These are phyloP conservation scores for Austrolebias charrua DNA, from an alignment of 2,797 vertebrate species.

Conservation along the genomic window DNA sequence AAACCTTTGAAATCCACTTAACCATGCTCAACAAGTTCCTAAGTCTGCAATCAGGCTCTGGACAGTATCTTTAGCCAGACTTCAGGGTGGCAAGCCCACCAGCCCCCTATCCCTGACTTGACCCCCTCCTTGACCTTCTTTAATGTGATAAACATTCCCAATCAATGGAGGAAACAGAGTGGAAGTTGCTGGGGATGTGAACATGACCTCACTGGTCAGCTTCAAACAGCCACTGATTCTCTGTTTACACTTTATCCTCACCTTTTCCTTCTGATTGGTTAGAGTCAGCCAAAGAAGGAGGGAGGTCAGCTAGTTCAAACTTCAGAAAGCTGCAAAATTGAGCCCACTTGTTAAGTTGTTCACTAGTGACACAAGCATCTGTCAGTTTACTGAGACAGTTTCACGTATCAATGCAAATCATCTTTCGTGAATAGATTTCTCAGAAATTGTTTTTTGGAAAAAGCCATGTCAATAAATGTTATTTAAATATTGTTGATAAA, in stretches of 20 bases:
- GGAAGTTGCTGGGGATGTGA: slow-evolving; percentile 69
- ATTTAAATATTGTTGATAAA: too few species aligned
- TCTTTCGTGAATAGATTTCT: neutral
- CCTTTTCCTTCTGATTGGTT: slow-evolving; percentile 44
- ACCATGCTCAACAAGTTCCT: slow-evolving; percentile 49
- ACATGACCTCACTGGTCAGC: slow-evolving; percentile 64
- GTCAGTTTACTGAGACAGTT: neutral
- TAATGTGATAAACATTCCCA: slow-evolving; percentile 76
- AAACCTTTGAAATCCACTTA: slow-evolving; percentile 37
- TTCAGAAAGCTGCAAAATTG: slow-evolving; percentile 12
- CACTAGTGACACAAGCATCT: slow-evolving; percentile 1
- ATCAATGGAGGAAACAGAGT: slow-evolving; percentile 75
- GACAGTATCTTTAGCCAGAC: slow-evolving; percentile 62
- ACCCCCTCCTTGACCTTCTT: slow-evolving; percentile 69
- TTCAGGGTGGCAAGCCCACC: slow-evolving; percentile 47
- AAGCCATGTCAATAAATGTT: neutral
- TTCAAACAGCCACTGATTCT: slow-evolving; percentile 64
- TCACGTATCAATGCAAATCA: neutral
- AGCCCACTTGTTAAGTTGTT: slow-evolving; percentile 5
- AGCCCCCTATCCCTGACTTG: slow-evolving; percentile 50
- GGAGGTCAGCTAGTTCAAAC: slow-evolving; percentile 43
- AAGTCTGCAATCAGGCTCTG: slow-evolving; percentile 59
- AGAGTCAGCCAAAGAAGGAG: slow-evolving; percentile 24
- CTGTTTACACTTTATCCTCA: slow-evolving; percentile 67
- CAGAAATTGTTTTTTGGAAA: neutral